Evolutionary conservation across 2,797 vertebrate genomes (phyloP), one percentile per base, ranked within the genome.

Genomic region (Crenichthys baileyi): DNA sequence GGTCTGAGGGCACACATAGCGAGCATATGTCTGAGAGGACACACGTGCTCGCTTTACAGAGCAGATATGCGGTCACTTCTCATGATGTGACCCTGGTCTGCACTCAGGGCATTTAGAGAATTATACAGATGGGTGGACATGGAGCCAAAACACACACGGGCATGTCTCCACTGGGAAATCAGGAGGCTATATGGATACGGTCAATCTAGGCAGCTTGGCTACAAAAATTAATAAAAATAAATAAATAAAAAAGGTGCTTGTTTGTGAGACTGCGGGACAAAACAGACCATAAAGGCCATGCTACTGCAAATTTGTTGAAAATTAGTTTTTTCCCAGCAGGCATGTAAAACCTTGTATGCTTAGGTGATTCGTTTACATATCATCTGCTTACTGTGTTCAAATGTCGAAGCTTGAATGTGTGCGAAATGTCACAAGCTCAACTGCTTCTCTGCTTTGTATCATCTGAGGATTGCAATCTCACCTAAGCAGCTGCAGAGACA

Each of bases 71-170:
- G 82, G 63, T 77, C 81, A n/a, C 71, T 41, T 1, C 74, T 72
- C 15, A 3, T 18, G 75, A 81, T 24, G 2, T 83, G 85, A 89
- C 81, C 81, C 41, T 0, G 26, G 18, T 39, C 46, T 72, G 51
- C 80, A 31, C 80, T 13, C 51, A 26, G 79, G 85, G 76, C 85
- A 76, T 87, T 84, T 80, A 81, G 70, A 88, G 84, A 78, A 84
- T 88, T 31, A 85, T 87, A 81, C 85, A 88, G 88, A 83, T 86
- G 84, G 83, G 41, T 72, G 82, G 56, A 85, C 79, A 79, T 55
- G 0, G 46, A 70, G 75, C 48, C 77, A 67, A 87, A 83, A 88
- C 86, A 84, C 71, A 79, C 58, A 9, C 0, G 63, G 26, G 36
- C 48, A 20, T 71, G 26, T 15, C 4, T 72, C 72, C 60, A 55